These are phyloP conservation scores for Drosophila kanekoi DNA, from an alignment of 2,888 invertebrate species.

Conservation along the genomic window DNA sequence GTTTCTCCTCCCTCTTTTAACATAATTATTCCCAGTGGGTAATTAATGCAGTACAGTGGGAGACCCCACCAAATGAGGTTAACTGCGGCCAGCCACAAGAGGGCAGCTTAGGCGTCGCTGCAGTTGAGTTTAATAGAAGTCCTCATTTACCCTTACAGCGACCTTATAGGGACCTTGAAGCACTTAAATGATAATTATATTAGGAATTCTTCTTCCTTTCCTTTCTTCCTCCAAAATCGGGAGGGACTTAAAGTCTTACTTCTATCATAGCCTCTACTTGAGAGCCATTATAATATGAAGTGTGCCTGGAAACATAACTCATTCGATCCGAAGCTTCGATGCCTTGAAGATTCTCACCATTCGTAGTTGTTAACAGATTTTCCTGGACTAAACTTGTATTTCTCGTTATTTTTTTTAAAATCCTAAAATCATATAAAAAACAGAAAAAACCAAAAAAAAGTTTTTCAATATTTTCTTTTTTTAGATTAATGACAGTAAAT, in stretches of 20 bases:
- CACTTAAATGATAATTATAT: too few species aligned
- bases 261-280: too few species aligned
- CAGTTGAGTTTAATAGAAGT: conserved; percentile 28
- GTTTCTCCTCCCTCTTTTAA: conserved; percentile 8
- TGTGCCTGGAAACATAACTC: not conserved
- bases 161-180: too few species aligned
- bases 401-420: not conserved
- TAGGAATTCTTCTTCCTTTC: too few species aligned
- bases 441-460: not conserved
- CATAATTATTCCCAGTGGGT: conserved; percentile 64
- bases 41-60: conserved; percentile 59
- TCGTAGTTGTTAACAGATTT: too few species aligned
- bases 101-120: not conserved
- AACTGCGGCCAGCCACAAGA: too few species aligned
- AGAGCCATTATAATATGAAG: not conserved
- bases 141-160: not conserved
- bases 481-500: not conserved
- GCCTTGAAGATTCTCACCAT: too few species aligned
- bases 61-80: conserved; percentile 29
- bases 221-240: too few species aligned
- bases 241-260: too few species aligned
- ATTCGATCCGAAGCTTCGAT: not conserved
- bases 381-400: not conserved
- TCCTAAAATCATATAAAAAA: not conserved
- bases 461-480: not conserved